Evolutionary conservation across 2,113 vertebrate species (phyloP), one percentile per base, ranked within the genome.

Genomic region (Nesoenas mayeri): DNA sequence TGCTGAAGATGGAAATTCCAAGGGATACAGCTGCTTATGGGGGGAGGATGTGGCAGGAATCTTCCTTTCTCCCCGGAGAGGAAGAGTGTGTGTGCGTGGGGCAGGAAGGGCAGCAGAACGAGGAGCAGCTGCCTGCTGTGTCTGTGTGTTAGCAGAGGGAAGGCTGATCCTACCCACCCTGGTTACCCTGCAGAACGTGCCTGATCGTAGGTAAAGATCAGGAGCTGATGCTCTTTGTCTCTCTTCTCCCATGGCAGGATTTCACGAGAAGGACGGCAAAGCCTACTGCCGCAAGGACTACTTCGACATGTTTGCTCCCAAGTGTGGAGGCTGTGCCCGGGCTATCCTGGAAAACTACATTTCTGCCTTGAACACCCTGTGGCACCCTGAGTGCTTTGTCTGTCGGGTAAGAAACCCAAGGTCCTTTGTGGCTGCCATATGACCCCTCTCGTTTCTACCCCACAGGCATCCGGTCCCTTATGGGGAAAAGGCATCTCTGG

Each of bases 271-370:
- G 89, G 99, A 99, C 4, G 99, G 99, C 80, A 99, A 99, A 92
- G 99, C 99, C 3, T 99, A 99, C 79, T 99, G 99, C 96, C 98
- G 99, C 95, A 99, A 99, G 97, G 99, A 99, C 97, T 99, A 99
- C 98, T 99, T 99, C 8, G 99, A 99, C 92, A 99, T 99, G 98
- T 99, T 99, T 57, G 99, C 99, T 8, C 99, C 99, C 12, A 99
- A 99, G 95, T 99, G 99, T 82, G 99, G 99, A 6, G 99, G 99
- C 95, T 99, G 99, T 64, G 98, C 99, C 86, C 98, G 99, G 78
- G 99, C 99, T 96, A 99, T 99, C 93, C 96, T 99, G 97, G 99
- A 99, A 96, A 99, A 99, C 97, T 99, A 99, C 95, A 99, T 99
- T 96, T 99, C 99, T 42, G 99, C 99, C 47, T 98, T 99, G 95